phyloP scores from a whole-genome alignment of 2,797 vertebrate genomes.

The Enteromius fasciolatus region DNA sequence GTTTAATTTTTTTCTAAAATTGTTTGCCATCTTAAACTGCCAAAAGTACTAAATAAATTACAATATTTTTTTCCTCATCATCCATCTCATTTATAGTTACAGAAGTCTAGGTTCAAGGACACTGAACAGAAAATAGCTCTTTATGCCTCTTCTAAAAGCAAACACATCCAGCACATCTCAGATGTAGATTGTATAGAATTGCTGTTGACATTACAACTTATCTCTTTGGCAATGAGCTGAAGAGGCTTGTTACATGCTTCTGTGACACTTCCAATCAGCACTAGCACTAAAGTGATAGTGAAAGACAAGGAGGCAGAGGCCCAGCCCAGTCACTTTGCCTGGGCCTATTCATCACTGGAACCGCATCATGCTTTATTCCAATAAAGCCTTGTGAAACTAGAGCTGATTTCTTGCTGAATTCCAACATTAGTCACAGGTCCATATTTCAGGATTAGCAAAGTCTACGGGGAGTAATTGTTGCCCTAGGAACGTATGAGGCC shows the following conservation, averaged over 20 bases:
- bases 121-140: neutral
- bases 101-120: conserved; percentile 1
- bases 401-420: conserved; percentile 99
- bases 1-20: neutral
- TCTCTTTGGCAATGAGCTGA: conserved; percentile 69
- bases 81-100: neutral
- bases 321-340: conserved; percentile 63
- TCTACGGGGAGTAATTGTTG: conserved; percentile 74
- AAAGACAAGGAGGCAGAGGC: conserved; percentile 78
- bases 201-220: conserved; percentile 70
- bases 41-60: conserved; percentile 16
- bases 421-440: conserved; percentile 95
- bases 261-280: conserved; percentile 85
- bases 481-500: conserved; percentile 48
- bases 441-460: conserved; percentile 81
- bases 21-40: neutral
- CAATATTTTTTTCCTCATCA: neutral
- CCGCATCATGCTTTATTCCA: conserved; percentile 86
- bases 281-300: conserved; percentile 80
- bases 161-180: conserved; percentile 66
- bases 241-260: conserved; percentile 82
- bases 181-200: conserved; percentile 65
- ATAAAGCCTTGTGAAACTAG: conserved; percentile 90
- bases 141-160: conserved; percentile 65
- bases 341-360: conserved; percentile 89